phyloP scores from a whole-genome alignment of 1,140 invertebrate genomes.

The Luehdorfia chinensis region DNA sequence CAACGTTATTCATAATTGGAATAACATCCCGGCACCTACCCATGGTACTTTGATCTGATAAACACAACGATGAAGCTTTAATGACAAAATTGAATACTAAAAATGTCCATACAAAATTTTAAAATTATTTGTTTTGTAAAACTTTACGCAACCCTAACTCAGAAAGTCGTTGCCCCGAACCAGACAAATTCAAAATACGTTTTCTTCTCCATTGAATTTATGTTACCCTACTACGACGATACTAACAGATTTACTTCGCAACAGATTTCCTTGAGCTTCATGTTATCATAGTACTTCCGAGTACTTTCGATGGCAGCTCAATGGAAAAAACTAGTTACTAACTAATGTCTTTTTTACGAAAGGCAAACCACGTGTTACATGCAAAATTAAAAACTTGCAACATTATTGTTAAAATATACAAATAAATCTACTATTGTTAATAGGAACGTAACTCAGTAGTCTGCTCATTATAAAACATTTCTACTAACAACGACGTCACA shows the following conservation, averaged over 20 bases:
- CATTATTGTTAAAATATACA: neutral
- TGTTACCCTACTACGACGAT: no score
- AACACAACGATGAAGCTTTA: neutral
- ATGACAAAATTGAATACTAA: neutral
- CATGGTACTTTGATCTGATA: constrained; percentile 4
- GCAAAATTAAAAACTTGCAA: no score
- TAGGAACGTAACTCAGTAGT: constrained; percentile 13
- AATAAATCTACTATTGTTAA: constrained; percentile 9
- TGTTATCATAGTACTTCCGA: no score
- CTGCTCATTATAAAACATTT: neutral
- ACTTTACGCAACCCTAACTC: no score
- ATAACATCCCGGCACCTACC: constrained; percentile 6
- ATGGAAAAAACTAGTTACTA: constrained; percentile 1
- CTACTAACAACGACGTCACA: neutral
- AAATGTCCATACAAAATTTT: no score
- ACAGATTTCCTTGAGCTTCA: no score
- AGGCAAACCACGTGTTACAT: neutral
- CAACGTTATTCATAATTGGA: neutral
- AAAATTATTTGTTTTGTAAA: no score
- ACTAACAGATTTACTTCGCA: no score
- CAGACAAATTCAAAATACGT: no score
- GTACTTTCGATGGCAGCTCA: neutral
- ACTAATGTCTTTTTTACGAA: constrained; percentile 6
- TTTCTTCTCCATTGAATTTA: no score
- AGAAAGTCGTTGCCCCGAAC: no score